These are phyloP conservation scores for Malacoraja senta DNA, from an alignment of 2,797 vertebrate species.

Conservation along the genomic window DNA sequence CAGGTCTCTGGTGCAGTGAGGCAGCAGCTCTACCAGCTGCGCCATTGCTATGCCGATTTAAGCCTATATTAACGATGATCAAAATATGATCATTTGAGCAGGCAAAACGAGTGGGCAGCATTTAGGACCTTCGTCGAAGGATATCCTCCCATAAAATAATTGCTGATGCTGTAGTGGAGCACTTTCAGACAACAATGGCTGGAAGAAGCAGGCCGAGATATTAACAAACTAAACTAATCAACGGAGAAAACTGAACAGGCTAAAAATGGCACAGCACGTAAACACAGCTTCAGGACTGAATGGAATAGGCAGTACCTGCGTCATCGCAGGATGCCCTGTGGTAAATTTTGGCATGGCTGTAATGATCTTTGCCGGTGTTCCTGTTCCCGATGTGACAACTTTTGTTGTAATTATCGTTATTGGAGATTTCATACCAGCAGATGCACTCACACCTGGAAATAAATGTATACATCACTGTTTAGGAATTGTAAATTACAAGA, in stretches of 20 bases:
- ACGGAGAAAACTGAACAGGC: no score
- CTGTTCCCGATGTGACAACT: slow-evolving; percentile 28
- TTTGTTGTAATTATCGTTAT: slow-evolving; percentile 38
- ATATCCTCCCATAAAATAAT: background rate
- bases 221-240: no score
- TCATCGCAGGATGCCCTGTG: slow-evolving; percentile 23
- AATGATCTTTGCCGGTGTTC: slow-evolving; percentile 36
- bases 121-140: background rate
- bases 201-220: background rate
- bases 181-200: background rate
- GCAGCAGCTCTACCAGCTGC: no score
- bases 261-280: background rate
- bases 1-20: no score
- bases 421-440: slow-evolving; percentile 35
- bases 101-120: background rate
- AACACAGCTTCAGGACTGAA: background rate
- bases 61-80: background rate
- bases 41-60: no score
- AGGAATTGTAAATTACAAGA: background rate
- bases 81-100: background rate
- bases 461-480: background rate
- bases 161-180: background rate
- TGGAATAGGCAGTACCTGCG: background rate
- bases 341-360: slow-evolving; percentile 38
- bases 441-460: background rate